These are phyloP conservation scores for Meleagris gallopavo DNA, from an alignment of 2,113 vertebrate genomes.

Conservation along the genomic window DNA sequence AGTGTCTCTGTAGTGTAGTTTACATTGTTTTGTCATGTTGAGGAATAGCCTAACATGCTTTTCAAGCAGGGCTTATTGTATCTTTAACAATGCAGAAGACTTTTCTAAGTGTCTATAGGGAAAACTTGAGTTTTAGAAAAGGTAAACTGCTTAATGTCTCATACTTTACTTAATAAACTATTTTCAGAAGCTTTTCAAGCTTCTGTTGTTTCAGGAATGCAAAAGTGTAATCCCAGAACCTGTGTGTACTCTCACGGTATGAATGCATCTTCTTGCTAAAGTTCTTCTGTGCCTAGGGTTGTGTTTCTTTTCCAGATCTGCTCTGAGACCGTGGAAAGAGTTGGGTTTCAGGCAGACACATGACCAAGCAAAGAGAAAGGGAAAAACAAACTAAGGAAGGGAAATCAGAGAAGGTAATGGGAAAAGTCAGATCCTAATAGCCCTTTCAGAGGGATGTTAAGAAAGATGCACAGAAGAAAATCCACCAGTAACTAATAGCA, in stretches of 20 bases:
- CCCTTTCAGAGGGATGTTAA: not conserved
- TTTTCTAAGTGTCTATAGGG: not conserved
- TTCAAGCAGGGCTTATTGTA: not conserved
- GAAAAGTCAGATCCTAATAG: not conserved
- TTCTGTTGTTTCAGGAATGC: not conserved
- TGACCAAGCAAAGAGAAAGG: not conserved
- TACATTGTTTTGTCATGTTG: not conserved
- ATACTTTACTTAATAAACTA: not conserved
- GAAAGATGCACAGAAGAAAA: not conserved
- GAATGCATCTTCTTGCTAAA: not conserved
- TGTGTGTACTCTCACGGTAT: not conserved
- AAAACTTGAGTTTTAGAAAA: not conserved
- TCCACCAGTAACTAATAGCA: not conserved
- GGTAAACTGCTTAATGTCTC: not conserved
- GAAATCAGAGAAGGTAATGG: not conserved
- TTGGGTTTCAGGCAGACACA: not conserved
- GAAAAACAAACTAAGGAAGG: not conserved
- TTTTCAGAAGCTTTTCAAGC: not conserved
- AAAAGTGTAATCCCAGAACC: not conserved
- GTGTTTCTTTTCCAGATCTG: not conserved
- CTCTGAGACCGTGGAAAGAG: not conserved
- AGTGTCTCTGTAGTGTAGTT: not conserved
- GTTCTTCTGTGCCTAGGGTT: not conserved
- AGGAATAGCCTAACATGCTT: not conserved
- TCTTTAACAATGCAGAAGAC: not conserved